Evolutionary conservation across 2,113 vertebrate species (phyloP).

Genomic region (Melierax canorus): DNA sequence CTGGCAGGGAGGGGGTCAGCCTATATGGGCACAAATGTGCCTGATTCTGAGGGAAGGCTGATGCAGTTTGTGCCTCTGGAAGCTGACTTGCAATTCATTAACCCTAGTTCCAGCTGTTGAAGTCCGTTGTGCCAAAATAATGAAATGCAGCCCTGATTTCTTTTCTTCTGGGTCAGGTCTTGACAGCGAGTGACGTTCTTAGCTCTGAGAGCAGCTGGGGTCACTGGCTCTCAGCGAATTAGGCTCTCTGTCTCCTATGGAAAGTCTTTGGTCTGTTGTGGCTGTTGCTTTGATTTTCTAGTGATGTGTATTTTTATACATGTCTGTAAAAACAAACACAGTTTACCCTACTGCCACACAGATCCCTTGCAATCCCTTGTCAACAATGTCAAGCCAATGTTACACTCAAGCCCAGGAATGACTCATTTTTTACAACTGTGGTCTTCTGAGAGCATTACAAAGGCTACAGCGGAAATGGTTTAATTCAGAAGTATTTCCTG

Average conservation of each 20-base stretch:
- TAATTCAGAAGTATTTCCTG: constrained; percentile 47
- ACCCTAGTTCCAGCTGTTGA: constrained; percentile 2
- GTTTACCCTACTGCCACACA: not conserved
- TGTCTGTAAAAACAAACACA: constrained; percentile 23
- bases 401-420: not conserved
- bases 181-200: not conserved
- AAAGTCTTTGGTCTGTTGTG: constrained; percentile 20
- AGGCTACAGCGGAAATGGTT: constrained; percentile 39
- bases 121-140: not conserved
- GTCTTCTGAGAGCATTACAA: constrained; percentile 44
- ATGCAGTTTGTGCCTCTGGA: not conserved
- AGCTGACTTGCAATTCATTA: not conserved
- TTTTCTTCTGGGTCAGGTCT: not conserved
- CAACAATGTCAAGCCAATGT: not conserved
- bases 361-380: not conserved
- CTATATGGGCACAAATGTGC: not conserved
- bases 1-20: too few relatives aligned
- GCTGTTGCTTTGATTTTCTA: constrained; percentile 48
- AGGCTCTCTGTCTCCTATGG: constrained; percentile 5
- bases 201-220: constrained; percentile 22
- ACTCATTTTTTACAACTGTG: constrained; percentile 46
- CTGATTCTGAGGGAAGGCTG: not conserved
- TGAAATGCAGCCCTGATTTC: constrained; percentile 10
- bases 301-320: constrained; percentile 41
- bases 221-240: constrained; percentile 2